Evolutionary conservation across 2,797 vertebrate genomes (phyloP), one percentile per base, ranked within the genome.

Genomic region (Gadopsis marmoratus): DNA sequence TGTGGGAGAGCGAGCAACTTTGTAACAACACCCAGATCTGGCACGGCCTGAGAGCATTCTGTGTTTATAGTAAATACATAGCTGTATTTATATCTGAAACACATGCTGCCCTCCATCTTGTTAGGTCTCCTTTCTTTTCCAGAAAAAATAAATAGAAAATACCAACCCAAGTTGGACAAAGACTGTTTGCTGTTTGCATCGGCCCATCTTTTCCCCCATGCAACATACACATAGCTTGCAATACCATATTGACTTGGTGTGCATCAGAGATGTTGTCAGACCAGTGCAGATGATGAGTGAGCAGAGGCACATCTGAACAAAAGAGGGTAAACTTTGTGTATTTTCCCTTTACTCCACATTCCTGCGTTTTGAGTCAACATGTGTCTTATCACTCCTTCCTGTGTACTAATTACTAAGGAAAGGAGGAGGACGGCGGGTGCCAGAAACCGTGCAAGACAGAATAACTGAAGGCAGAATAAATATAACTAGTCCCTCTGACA

Each of bases 31-130:
- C 5, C 29, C 76, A 79, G 59, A 58, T 79, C 85, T 86, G 83
- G 76, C 73, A 50, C 5, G 3, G 71, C 71, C 79, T 23, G 17
- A 67, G 64, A 83, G 75, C 47, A 29, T 65, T 76, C 80, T 60
- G 67, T 92, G 93, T 94, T 95, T 92, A 90, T 78, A 90, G 88
- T 93, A 89, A 94, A 93, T 80, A 91, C 80, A 74, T 71, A 59
- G 53, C 79, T 68, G 73, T 93, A 84, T 95, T 94, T 94, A 67
- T 80, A 75, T 84, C 82, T 81, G 26, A 92, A 93, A 92, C 93
- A 92, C 67, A 76, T 26, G 70, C 84, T 47, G 67, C 65, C 78
- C 80, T 88, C 83, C 64, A 74, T 56, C 85, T 84, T 81, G 81
- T 85, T 54, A 45, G 82, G 51, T 58, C 61, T 73, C 37, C 11